Conservation (phyloP, 1,140 invertebrate genomes). For the Diuraphis noxia region DNA sequence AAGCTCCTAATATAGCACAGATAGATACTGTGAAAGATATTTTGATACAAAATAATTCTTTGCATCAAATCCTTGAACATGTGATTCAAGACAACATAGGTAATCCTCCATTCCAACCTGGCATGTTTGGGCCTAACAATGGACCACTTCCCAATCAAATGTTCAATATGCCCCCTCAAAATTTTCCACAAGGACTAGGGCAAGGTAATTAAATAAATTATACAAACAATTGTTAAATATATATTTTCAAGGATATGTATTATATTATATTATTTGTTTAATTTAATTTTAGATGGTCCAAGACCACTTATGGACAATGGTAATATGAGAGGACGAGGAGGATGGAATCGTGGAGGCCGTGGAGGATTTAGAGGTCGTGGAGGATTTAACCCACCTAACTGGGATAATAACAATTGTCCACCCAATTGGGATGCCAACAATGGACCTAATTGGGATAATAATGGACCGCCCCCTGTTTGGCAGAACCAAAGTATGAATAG, state of each 20-base stretch:
- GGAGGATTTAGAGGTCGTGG: constrained; percentile 46
- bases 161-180: constrained; percentile 58
- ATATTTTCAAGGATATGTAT: neutral
- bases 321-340: constrained; percentile 34
- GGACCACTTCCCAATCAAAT: constrained; percentile 61
- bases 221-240: neutral
- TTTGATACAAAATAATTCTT: constrained; percentile 47
- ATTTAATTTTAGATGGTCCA: constrained; percentile 29
- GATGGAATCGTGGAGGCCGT: constrained; percentile 40
- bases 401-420: constrained; percentile 38
- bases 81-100: constrained; percentile 35
- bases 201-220: constrained; percentile 9
- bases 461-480: constrained; percentile 30
- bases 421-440: constrained; percentile 30
- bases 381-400: constrained; percentile 8
- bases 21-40: constrained; percentile 40
- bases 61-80: constrained; percentile 51
- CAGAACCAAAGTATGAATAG: constrained; percentile 35
- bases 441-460: constrained; percentile 47
- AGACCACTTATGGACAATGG: constrained; percentile 27
- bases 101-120: constrained; percentile 51
- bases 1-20: neutral
- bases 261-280: neutral
- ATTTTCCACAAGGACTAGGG: constrained; percentile 22
- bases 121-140: constrained; percentile 57